Evolutionary conservation across 2,113 vertebrate species (phyloP).

Genomic region (Budorcas taxicolor): DNA sequence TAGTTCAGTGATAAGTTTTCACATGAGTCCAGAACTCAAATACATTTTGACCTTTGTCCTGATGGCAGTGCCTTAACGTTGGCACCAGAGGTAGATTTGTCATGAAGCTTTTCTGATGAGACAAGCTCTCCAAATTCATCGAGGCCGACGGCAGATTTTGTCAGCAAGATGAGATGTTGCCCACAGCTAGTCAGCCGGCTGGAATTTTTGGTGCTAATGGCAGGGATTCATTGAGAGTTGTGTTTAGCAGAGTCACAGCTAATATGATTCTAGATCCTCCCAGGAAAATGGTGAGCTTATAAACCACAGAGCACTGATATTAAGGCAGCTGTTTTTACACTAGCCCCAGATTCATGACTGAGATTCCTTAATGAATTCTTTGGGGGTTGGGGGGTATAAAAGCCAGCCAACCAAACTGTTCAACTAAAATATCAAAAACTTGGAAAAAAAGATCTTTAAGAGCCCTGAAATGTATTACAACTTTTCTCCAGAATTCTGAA

Average conservation of each 20-base stretch:
- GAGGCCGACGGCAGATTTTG: constrained; percentile 58
- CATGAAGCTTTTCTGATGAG: constrained; percentile 62
- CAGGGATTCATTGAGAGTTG: constrained; percentile 50
- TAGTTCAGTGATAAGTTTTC: constrained; percentile 74
- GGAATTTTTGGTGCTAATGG: constrained; percentile 53
- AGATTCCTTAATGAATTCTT: constrained; percentile 55
- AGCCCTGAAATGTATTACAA: not conserved
- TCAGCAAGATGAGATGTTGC: constrained; percentile 18
- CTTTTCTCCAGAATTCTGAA: constrained; percentile 27
- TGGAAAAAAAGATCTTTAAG: not conserved
- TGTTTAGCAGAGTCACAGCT: constrained; percentile 60
- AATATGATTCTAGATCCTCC: constrained; percentile 27
- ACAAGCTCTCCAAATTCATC: constrained; percentile 18
- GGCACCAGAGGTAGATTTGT: not conserved
- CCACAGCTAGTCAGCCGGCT: constrained; percentile 49
- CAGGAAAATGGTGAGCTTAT: not conserved
- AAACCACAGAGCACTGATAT: constrained; percentile 18
- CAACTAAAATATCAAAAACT: constrained; percentile 9
- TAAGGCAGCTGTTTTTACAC: constrained; percentile 25
- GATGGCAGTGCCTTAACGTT: constrained; percentile 62
- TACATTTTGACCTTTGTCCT: constrained; percentile 66
- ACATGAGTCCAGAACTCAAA: constrained; percentile 64
- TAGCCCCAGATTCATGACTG: constrained; percentile 43
- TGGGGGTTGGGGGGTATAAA: not conserved
- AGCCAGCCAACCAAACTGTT: not conserved